Base-by-base conservation (phyloP, 2,888 invertebrate genomes). In the Amitus sp. region DNA sequence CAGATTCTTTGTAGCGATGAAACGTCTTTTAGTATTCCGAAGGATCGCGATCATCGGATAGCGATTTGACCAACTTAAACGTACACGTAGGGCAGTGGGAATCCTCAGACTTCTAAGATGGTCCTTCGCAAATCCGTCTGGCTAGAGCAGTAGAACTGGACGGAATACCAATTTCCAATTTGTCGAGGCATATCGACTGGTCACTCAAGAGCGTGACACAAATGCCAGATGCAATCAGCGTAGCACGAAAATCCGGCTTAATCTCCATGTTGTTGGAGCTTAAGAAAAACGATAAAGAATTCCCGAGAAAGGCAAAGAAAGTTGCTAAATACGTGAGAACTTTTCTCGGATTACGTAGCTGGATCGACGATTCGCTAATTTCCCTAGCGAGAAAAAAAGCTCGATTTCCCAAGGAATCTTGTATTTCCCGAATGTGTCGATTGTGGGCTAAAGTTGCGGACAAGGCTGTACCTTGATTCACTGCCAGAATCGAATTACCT, bases 221-320 rank as follows among this genome's bases (percentile, higher is more conserved):
- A 82, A 82, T 82, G 80, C 81, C 75, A 78, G 80, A 82, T 82
- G 81, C 78, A 82, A 82, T 81, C 81, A 82, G 65, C 72, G 68
- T 56, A 62, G 57, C 62, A 49, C 47, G 64, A 65, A 53, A 65
- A 62, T 62, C 65, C 47, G 27, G 51, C 47, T 65, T 65, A 57
- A 62, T 64, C 54, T 39, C 37, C 19, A 46, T 47, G 20, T 54
- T 33, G 17, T 13, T 43, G n/a, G n/a, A n/a, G 30, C 47, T 47
- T 58, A 46, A 52, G 37, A 40, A 52, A 51, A 47, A 60, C 50
- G 43, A 10, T 2, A 43, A 42, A 20, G 23, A 18, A 48, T 5
- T 12, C 33, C 4, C 9, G 13, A 9, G 43, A 12, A 42, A 33
- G 6, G 2, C 17, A 23, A 30, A 33, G 34, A n/a, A 30, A 19